A percentile compares a stretch with the other conserved stretches of the same genome.
phyloP scores from a whole-genome alignment of 2,113 vertebrate species.

The Sinocyclocheilus grahami region DNA sequence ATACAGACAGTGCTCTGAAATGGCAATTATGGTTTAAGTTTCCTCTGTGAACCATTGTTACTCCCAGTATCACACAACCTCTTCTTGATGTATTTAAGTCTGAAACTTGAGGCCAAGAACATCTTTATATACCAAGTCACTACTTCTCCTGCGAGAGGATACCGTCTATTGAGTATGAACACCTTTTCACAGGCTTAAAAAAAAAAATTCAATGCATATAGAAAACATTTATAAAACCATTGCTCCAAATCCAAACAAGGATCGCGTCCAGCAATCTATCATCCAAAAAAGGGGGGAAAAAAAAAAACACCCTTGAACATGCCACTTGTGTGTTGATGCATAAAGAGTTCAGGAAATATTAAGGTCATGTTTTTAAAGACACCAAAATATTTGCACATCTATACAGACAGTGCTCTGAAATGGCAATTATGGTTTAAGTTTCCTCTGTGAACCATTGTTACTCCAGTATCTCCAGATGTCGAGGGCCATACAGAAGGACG shows the following conservation, averaged over 20 bases:
- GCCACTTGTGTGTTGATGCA: slow-evolving; percentile 57
- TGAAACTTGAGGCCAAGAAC: slow-evolving; percentile 43
- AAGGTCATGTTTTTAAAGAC: slow-evolving; percentile 77
- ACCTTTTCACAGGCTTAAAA: slow-evolving; percentile 73
- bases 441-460: slow-evolving; percentile 76
- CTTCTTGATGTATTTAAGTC: background rate
- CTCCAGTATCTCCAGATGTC: slow-evolving; percentile 86
- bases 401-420: slow-evolving; percentile 84
- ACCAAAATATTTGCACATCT: slow-evolving; percentile 93
- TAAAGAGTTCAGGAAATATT: slow-evolving; percentile 62
- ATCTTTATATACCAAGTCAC: slow-evolving; percentile 61
- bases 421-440: slow-evolving; percentile 70
- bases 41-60: slow-evolving; percentile 77
- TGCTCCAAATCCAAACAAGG: slow-evolving; percentile 57
- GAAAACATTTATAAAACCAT: slow-evolving; percentile 73
- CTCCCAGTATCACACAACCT: slow-evolving; percentile 70
- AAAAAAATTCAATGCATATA: slow-evolving; percentile 73
- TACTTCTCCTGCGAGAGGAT: slow-evolving; percentile 52
- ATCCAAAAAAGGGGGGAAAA: background rate
- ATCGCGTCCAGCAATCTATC: slow-evolving; percentile 60
- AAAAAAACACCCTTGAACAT: slow-evolving; percentile 2
- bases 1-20: slow-evolving; percentile 84
- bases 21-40: slow-evolving; percentile 69
- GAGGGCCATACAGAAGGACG: slow-evolving; percentile 94
- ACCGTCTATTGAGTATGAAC: slow-evolving; percentile 63